These are phyloP conservation scores for Erinaceus europaeus DNA, from an alignment of 2,113 vertebrate species.

Conservation along the genomic window DNA sequence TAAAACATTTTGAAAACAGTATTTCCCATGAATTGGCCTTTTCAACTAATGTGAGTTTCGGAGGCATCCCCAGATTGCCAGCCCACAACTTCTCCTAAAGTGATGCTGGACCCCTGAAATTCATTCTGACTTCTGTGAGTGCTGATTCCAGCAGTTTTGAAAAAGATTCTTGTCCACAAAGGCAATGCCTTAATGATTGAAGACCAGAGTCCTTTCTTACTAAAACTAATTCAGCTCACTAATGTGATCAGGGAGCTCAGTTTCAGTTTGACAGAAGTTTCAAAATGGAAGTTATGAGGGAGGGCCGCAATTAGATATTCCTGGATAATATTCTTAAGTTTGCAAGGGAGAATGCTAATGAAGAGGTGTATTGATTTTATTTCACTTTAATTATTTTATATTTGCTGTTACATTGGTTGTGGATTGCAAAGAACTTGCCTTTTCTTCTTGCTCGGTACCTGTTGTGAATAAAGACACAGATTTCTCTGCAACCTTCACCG, in stretches of 20 bases:
- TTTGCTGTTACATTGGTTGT: conserved; percentile 29
- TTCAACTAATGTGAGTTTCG: conserved; percentile 47
- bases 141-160: neutral
- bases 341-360: conserved; percentile 65
- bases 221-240: conserved; percentile 68
- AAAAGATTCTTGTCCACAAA: conserved; percentile 44
- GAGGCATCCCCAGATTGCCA: neutral
- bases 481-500: neutral
- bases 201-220: conserved; percentile 68
- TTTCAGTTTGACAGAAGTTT: conserved; percentile 69
- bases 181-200: conserved; percentile 57
- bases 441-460: conserved; percentile 12
- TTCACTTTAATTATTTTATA: conserved; percentile 44
- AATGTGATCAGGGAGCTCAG: conserved; percentile 65
- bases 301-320: conserved; percentile 69
- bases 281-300: conserved; percentile 65
- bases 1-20: neutral
- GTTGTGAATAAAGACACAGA: neutral
- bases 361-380: conserved; percentile 62
- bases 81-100: conserved; percentile 24
- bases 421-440: neutral
- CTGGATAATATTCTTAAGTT: conserved; percentile 56
- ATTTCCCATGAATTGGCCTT: neutral
- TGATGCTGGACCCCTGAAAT: conserved; percentile 24
- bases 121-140: conserved; percentile 39